Evolutionary conservation across 2,888 invertebrate species (phyloP), one percentile per base, ranked within the genome.

Genomic region (Cyaniris semiargus): DNA sequence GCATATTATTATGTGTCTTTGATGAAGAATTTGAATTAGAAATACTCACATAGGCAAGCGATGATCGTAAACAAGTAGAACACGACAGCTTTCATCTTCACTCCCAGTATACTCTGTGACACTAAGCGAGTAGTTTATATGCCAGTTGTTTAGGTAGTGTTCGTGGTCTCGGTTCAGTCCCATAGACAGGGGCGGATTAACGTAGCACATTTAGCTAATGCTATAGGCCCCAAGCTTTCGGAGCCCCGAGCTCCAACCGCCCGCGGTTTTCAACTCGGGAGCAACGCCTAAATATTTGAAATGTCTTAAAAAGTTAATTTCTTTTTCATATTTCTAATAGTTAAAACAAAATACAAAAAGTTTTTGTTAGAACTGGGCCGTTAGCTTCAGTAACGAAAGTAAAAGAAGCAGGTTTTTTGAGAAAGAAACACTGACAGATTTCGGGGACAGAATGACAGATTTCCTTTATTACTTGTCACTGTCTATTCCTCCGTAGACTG

Each of bases 11-110:
- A 44, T 44, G 10, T 44, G 0, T 38, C 7, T 38, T 38, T 34
- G 6, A 34, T 6, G 7, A 34, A 8, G 1, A 38, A 34, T 34
- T 34, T 34, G 6, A 34, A 8, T 38, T 44, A 10, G 23, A 23
- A 60, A 23, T 15, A 66, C 60, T 66, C 13, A 66, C 60, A 66
- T 10, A 66, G 60, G 60, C 60, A 66, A 27, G 60, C 23, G 60
- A 66, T 13, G 60, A 27, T 66, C 2, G 27, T 66, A 0, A 66
- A 27, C 13, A 66, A 66, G 60, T 66, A 66, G 60, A 66, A 66
- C 60, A 66, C 15, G 13, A 23, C 23, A 66, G 27, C 60, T 66
- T 23, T 66, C 60, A 66, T 66, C 5, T 66, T 23, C 58, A 58
- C 58, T 58, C 53, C 18, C 18, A 53, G 53, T 18, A 5, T 18